Evolutionary conservation across 2,888 invertebrate genomes (phyloP).

Genomic region (Hermodice carunculata): DNA sequence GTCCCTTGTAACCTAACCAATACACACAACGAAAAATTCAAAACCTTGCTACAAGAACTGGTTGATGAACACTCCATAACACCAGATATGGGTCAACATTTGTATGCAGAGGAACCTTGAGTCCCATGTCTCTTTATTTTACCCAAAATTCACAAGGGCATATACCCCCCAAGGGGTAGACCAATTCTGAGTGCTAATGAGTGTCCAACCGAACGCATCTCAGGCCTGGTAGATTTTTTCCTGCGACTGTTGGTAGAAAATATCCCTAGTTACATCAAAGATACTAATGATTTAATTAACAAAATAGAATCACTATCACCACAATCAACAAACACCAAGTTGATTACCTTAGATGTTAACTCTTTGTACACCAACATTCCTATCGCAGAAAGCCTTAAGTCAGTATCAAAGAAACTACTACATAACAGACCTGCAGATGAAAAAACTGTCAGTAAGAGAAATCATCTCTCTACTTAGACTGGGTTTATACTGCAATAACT

Average conservation of each 20-base stretch:
- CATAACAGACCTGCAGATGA: no score
- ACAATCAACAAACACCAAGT: not conserved
- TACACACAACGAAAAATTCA: not conserved
- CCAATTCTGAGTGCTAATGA: not conserved
- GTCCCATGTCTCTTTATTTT: not conserved
- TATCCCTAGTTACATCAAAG: not conserved
- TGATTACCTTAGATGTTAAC: not conserved
- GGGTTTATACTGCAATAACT: not conserved
- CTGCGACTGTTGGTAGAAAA: not conserved
- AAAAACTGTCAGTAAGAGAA: not conserved
- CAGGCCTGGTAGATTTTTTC: not conserved
- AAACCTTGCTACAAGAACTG: not conserved
- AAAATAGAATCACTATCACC: not conserved
- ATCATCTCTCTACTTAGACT: not conserved
- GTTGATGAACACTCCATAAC: not conserved
- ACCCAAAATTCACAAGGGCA: slow-evolving; percentile 2
- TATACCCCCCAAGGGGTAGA: not conserved
- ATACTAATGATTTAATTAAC: not conserved
- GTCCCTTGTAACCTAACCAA: not conserved
- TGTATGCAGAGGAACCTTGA: not conserved
- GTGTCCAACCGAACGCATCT: not conserved
- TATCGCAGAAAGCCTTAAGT: not conserved
- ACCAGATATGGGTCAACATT: not conserved
- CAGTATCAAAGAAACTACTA: not conserved
- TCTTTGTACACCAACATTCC: slow-evolving; percentile 2